These are phyloP conservation scores for Synergus gifuensis DNA, from an alignment of 2,888 invertebrate genomes.

Conservation along the genomic window DNA sequence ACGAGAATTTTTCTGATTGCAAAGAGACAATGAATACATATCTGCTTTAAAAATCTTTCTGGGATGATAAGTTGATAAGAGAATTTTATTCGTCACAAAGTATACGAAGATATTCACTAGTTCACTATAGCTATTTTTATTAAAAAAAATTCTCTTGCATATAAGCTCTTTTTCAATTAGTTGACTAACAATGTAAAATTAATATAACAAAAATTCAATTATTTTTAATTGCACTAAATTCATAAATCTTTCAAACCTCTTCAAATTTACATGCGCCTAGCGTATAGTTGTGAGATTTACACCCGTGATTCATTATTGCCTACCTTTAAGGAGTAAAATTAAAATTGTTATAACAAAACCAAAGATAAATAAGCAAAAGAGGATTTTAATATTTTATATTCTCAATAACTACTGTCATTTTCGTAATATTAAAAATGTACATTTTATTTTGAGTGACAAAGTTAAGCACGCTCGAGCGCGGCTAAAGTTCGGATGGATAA, in stretches of 20 bases:
- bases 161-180: no score
- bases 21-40: background rate
- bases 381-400: no score
- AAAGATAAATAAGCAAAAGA: background rate
- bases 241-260: no score
- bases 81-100: background rate
- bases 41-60: background rate
- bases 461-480: no score
- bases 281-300: background rate
- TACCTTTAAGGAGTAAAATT: background rate
- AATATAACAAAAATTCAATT: no score
- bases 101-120: background rate
- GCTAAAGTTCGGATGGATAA: no score
- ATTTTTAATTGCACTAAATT: no score
- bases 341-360: background rate
- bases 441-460: background rate
- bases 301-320: background rate
- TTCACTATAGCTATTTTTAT: background rate
- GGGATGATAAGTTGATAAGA: conserved; percentile 1
- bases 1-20: background rate
- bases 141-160: background rate
- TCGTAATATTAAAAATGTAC: background rate
- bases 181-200: no score
- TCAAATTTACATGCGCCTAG: background rate
- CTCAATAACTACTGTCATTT: background rate